Evolutionary conservation across 2,113 vertebrate species (phyloP).

Genomic region (Catagonus wagneri): DNA sequence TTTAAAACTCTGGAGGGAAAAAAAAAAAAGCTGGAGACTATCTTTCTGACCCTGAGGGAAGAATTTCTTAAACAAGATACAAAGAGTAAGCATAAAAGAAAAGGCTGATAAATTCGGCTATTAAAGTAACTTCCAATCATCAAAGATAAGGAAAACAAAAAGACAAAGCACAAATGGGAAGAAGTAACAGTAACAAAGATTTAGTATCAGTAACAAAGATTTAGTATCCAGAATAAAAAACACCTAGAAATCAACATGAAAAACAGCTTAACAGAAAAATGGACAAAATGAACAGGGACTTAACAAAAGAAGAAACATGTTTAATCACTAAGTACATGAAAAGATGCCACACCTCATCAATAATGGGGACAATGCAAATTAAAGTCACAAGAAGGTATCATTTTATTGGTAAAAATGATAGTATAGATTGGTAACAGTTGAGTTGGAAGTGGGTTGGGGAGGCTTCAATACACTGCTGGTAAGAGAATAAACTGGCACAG

Average conservation of each 20-base stretch:
- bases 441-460: neutral
- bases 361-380: constrained; percentile 1
- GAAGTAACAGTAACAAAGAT: neutral
- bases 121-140: neutral
- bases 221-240: constrained; percentile 46
- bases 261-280: neutral
- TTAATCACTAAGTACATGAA: neutral
- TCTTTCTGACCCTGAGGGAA: neutral
- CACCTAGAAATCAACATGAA: neutral
- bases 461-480: neutral
- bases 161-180: neutral
- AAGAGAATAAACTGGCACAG: neutral
- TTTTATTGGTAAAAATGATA: no score
- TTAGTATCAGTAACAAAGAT: neutral
- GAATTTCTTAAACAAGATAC: constrained; percentile 12
- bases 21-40: neutral
- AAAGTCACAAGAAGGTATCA: neutral
- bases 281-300: neutral
- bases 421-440: neutral
- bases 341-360: neutral
- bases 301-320: constrained; percentile 3
- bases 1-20: constrained; percentile 5
- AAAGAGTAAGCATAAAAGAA: neutral
- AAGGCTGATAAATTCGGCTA: neutral
- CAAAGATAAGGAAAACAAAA: constrained; percentile 31